phyloP scores from a whole-genome alignment of 2,113 vertebrate species.

The Xiphorhynchus elegans region DNA sequence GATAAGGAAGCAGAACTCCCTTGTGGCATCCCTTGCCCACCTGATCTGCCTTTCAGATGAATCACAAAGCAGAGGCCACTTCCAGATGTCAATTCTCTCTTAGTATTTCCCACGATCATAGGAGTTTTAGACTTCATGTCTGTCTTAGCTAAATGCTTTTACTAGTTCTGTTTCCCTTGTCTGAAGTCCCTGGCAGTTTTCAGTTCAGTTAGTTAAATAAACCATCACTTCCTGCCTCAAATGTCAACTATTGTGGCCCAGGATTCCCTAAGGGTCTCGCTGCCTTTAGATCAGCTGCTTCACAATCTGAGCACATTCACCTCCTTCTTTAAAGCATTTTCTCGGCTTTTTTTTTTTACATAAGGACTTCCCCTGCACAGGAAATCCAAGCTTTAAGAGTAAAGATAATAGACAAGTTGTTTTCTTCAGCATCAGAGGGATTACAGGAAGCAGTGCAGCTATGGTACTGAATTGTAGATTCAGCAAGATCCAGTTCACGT shows the following conservation, averaged over 20 bases:
- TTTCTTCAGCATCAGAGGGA: conserved; percentile 24
- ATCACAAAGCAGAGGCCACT: background rate
- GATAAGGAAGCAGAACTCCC: background rate
- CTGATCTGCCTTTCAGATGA: background rate
- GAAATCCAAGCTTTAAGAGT: conserved; percentile 52
- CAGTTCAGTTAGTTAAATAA: conserved; percentile 50
- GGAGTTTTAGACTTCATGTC: background rate
- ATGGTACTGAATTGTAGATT: background rate
- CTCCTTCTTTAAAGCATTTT: conserved; percentile 34
- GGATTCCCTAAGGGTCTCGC: background rate
- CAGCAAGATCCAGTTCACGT: background rate
- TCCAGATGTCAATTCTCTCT: background rate
- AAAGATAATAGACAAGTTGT: conserved; percentile 18
- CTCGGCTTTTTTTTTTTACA: background rate
- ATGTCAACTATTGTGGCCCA: conserved; percentile 50
- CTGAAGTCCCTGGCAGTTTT: conserved; percentile 42
- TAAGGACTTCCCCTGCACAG: background rate
- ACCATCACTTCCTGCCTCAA: conserved; percentile 49
- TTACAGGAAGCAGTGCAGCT: conserved; percentile 12
- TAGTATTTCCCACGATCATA: background rate
- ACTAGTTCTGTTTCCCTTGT: background rate
- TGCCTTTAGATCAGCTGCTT: conserved; percentile 55
- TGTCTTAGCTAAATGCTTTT: background rate
- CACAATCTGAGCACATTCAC: conserved; percentile 56
- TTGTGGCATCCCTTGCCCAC: background rate